Evolutionary conservation across 2,113 vertebrate genomes (phyloP).

Genomic region (Petrocephalus zakoni): DNA sequence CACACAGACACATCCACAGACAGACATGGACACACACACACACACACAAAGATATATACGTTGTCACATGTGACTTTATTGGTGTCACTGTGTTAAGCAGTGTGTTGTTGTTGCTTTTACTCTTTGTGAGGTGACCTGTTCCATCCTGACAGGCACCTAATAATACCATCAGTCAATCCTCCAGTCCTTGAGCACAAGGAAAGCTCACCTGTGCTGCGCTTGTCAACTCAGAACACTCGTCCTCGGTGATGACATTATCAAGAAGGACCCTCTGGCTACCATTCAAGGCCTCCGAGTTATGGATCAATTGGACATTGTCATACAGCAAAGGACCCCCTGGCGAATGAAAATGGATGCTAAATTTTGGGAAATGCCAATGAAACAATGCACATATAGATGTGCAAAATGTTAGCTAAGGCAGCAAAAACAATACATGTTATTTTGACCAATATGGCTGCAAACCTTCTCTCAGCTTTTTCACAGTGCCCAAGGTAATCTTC

Average conservation of each 20-base stretch:
- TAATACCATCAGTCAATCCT: background rate
- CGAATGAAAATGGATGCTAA: constrained; percentile 22
- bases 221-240: constrained; percentile 79
- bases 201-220: constrained; percentile 77
- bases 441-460: constrained; percentile 22
- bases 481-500: constrained; percentile 37
- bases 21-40: no score
- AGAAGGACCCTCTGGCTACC: constrained; percentile 86
- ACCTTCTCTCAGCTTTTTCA: constrained; percentile 76
- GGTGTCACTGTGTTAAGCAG: background rate
- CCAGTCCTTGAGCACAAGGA: background rate
- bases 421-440: background rate
- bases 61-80: no score
- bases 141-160: background rate
- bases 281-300: constrained; percentile 79
- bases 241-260: constrained; percentile 78
- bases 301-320: constrained; percentile 69
- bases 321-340: constrained; percentile 83
- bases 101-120: background rate
- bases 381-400: background rate
- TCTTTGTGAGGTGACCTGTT: background rate
- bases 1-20: no score
- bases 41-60: no score
- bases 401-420: background rate
- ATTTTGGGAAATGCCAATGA: background rate